Evolutionary conservation across 2,888 invertebrate species (phyloP).

Genomic region (Caenorhabditis sp.): DNA sequence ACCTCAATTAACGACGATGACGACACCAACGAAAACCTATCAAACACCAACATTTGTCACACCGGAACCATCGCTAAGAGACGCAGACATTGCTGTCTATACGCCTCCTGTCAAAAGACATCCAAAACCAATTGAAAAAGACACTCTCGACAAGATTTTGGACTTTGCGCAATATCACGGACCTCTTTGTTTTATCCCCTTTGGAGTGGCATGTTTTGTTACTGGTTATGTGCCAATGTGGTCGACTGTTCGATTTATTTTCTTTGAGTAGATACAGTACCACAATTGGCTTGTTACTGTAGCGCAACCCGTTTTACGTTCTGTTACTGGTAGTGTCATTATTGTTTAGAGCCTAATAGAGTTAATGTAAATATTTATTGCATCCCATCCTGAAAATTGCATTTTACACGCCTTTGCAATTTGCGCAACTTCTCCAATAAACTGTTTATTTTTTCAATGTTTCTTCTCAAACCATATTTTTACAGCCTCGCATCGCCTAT

Average conservation of each 20-base stretch:
- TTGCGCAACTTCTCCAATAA: neutral
- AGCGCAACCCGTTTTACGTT: no score
- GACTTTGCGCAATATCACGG: constrained; percentile 18
- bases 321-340: neutral
- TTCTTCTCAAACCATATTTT: neutral
- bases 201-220: constrained; percentile 23
- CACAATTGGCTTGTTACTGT: no score
- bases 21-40: constrained; percentile 4
- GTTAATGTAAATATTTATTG: neutral
- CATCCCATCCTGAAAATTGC: neutral
- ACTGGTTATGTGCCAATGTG: constrained; percentile 24
- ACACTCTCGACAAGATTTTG: constrained; percentile 9
- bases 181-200: constrained; percentile 12
- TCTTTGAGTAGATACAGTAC: neutral
- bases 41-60: constrained; percentile 19
- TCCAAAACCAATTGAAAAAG: neutral
- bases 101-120: constrained; percentile 14
- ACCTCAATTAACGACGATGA: neutral
- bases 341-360: no score
- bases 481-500: neutral
- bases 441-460: neutral
- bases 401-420: neutral
- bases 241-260: neutral
- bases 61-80: constrained; percentile 19
- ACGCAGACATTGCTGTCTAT: constrained; percentile 11